Evolutionary conservation across 2,113 vertebrate species (phyloP).

Genomic region (Gavialis gangeticus): DNA sequence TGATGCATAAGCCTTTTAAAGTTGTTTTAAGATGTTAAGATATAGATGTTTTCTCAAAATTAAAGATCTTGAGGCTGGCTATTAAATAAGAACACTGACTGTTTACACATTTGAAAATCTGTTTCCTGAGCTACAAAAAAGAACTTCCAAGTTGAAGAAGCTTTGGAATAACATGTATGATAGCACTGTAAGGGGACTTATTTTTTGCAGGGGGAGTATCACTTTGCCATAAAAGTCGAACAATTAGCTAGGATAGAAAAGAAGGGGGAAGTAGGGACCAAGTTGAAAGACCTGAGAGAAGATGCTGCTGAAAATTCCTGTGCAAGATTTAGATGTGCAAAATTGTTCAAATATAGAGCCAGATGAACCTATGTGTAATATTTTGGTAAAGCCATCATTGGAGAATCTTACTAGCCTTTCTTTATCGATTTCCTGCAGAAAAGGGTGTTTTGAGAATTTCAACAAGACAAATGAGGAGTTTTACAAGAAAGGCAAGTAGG

Average conservation of each 20-base stretch:
- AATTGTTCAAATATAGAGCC: background rate
- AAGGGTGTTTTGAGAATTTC: no score
- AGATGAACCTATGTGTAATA: background rate
- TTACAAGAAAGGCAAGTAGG: no score
- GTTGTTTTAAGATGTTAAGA: background rate
- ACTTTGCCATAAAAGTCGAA: background rate
- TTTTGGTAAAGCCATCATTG: background rate
- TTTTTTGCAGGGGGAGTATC: background rate
- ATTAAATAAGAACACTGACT: background rate
- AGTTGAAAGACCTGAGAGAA: background rate
- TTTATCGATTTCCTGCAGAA: background rate
- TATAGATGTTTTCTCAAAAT: background rate
- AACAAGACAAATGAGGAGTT: no score
- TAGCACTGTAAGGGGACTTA: background rate
- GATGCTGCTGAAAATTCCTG: accelerated
- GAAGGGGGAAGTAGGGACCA: background rate
- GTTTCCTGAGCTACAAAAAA: background rate
- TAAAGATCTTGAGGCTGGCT: background rate
- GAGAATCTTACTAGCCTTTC: no score
- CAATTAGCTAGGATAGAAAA: background rate
- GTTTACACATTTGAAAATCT: background rate
- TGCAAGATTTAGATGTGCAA: background rate
- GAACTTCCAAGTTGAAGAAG: background rate
- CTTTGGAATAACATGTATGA: background rate
- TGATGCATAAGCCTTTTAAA: background rate